phyloP scores from a whole-genome alignment of 2,113 vertebrate species.

The Psilopsiagon aurifrons region DNA sequence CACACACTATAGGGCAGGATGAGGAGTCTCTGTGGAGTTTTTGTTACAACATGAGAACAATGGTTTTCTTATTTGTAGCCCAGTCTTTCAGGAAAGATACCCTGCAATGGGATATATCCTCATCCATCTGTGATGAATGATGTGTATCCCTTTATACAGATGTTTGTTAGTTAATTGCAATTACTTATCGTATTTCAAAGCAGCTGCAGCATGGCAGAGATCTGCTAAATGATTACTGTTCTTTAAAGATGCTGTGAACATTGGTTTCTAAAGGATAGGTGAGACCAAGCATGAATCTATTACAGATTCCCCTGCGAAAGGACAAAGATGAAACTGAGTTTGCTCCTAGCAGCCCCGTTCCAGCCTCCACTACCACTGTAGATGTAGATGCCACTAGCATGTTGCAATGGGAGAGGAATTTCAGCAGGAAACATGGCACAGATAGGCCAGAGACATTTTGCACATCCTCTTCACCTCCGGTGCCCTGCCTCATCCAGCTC shows the following conservation, averaged over 20 bases:
- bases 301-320: neutral
- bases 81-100: neutral
- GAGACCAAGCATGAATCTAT: neutral
- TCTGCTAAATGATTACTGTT: neutral
- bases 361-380: neutral
- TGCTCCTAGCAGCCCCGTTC: neutral
- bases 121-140: neutral
- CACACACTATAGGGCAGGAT: neutral
- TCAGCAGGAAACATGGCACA: neutral
- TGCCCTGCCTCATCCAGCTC: neutral
- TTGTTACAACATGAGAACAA: neutral
- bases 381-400: neutral
- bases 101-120: neutral
- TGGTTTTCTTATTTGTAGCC: neutral
- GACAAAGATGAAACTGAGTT: neutral
- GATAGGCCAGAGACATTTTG: neutral
- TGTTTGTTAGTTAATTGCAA: neutral
- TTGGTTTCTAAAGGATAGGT: neutral
- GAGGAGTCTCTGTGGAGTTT: neutral
- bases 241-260: neutral
- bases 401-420: neutral
- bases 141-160: neutral
- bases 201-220: neutral
- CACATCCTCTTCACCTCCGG: neutral
- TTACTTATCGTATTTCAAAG: neutral